Conservation (phyloP, 2,797 vertebrate species). For the Paguma larvata region DNA sequence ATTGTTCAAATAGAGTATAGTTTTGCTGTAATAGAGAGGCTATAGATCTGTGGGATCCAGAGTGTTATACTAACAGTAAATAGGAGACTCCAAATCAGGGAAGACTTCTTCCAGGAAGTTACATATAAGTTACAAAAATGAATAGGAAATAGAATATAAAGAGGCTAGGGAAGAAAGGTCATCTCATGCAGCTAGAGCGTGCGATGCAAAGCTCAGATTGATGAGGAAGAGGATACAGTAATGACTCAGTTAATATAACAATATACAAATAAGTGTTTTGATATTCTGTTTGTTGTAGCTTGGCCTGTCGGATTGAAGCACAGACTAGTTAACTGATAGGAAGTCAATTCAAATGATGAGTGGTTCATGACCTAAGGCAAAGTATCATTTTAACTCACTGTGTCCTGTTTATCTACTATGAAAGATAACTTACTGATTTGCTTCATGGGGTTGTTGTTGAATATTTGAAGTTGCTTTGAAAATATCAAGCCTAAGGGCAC, state of each 20-base stretch:
- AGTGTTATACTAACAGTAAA: neutral
- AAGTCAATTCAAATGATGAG: constrained; percentile 68
- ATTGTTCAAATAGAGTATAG: neutral
- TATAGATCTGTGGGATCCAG: neutral
- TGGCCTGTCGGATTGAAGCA: neutral
- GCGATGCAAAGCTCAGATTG: neutral
- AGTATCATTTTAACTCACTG: constrained; percentile 51
- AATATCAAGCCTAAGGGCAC: neutral
- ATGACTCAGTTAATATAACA: constrained; percentile 59
- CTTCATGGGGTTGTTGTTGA: constrained; percentile 18
- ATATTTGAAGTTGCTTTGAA: constrained; percentile 37
- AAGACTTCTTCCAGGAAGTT: neutral
- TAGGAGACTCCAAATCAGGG: neutral
- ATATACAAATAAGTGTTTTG: constrained; percentile 59
- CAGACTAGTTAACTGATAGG: neutral
- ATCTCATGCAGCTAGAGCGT: neutral
- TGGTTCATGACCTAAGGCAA: constrained; percentile 54
- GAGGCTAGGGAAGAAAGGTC: neutral
- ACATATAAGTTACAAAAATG: neutral
- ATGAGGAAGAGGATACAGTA: neutral
- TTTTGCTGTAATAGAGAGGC: neutral
- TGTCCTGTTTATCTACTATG: constrained; percentile 53
- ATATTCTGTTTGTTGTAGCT: constrained; percentile 63
- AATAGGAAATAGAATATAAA: constrained; percentile 53
- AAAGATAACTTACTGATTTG: constrained; percentile 53